phyloP scores from a whole-genome alignment of 1,140 invertebrate species.

The Andrena cerasifolii region DNA sequence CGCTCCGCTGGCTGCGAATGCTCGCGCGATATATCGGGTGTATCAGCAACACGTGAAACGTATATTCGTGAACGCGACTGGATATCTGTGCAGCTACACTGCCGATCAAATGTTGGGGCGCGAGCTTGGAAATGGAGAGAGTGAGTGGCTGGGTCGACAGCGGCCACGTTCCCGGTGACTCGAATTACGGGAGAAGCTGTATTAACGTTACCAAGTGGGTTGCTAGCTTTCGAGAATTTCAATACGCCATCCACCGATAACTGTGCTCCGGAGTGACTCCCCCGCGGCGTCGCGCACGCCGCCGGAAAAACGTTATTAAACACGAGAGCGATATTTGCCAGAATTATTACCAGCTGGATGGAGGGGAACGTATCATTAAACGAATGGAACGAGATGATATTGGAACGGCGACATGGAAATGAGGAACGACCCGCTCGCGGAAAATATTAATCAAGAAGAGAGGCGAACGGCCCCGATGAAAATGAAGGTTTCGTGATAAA shows the following conservation, averaged over 20 bases:
- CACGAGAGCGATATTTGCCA: not conserved
- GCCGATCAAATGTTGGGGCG: not conserved
- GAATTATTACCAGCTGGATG: not conserved
- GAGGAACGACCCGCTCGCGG: not conserved
- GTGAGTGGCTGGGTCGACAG: too few species aligned
- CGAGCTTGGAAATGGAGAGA: too few species aligned
- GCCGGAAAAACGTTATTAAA: not conserved
- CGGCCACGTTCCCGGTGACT: not conserved
- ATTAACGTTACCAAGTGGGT: too few species aligned
- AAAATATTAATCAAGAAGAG: conserved; percentile 32
- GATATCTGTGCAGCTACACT: not conserved
- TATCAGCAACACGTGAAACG: conserved; percentile 23
- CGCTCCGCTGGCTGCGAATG: conserved; percentile 7
- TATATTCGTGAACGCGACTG: not conserved
- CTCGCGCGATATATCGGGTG: conserved; percentile 15
- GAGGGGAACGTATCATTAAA: not conserved
- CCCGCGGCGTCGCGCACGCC: too few species aligned
- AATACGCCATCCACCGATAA: too few species aligned
- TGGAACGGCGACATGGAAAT: conserved; percentile 6
- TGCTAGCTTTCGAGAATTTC: too few species aligned
- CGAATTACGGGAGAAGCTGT: too few species aligned
- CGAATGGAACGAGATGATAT: conserved; percentile 1
- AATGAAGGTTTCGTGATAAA: conserved; percentile 23
- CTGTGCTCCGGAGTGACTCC: too few species aligned
- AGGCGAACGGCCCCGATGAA: conserved; percentile 19